phyloP scores from a whole-genome alignment of 2,113 vertebrate genomes.

The Tragulus kanchil region DNA sequence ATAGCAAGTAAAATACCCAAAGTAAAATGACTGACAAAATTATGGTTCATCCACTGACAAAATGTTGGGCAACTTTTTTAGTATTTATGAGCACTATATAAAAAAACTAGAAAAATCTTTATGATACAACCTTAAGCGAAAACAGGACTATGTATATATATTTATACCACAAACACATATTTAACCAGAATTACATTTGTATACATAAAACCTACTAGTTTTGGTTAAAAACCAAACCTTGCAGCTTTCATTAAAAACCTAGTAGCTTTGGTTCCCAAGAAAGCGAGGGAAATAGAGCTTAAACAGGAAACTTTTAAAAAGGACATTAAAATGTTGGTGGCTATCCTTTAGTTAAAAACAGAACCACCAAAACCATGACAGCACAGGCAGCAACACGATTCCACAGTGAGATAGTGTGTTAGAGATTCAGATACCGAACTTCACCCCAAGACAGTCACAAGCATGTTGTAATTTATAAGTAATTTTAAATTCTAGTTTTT shows the following conservation, averaged over 20 bases:
- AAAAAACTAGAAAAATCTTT: conserved; percentile 37
- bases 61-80: not conserved
- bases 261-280: conserved; percentile 32
- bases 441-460: not conserved
- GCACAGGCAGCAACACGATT: not conserved
- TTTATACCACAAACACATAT: not conserved
- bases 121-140: conserved; percentile 15
- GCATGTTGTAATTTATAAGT: not conserved
- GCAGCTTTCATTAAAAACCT: conserved; percentile 29
- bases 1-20: conserved; percentile 47
- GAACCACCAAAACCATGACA: not conserved
- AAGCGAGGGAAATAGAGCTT: conserved; percentile 9
- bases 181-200: not conserved
- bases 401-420: not conserved
- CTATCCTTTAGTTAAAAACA: conserved; percentile 48
- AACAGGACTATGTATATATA: not conserved
- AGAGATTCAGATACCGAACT: conserved; percentile 50
- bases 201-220: conserved; percentile 13
- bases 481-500: conserved; percentile 50
- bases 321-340: not conserved
- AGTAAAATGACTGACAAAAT: conserved; percentile 46
- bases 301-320: conserved; percentile 43
- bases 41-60: conserved; percentile 11
- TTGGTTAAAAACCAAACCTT: not conserved
- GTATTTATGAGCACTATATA: not conserved